These are phyloP conservation scores for Mythimna loreyi DNA, from an alignment of 2,888 invertebrate genomes.

Conservation along the genomic window DNA sequence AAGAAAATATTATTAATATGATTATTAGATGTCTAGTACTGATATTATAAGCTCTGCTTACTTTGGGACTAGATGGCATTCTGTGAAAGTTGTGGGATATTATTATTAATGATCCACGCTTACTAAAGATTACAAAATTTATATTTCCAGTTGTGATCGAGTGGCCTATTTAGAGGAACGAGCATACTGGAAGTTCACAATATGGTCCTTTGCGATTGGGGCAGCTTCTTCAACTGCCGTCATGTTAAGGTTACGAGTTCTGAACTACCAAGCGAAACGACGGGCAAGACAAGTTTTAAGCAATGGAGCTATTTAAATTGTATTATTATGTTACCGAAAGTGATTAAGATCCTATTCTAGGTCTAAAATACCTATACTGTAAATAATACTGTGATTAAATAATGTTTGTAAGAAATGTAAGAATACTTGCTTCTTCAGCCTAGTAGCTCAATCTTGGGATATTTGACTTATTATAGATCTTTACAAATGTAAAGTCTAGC, in stretches of 20 bases:
- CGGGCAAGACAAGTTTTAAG: conserved; percentile 94
- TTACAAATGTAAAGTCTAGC: neutral
- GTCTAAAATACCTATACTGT: too few species aligned
- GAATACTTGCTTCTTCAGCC: too few species aligned
- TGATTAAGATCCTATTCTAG: neutral
- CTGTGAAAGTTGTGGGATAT: too few species aligned
- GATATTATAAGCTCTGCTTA: too few species aligned
- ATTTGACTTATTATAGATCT: too few species aligned
- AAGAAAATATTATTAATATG: too few species aligned
- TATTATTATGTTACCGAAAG: neutral
- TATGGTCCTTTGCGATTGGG: conserved; percentile 92
- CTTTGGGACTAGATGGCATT: too few species aligned
- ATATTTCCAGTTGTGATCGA: conserved; percentile 93
- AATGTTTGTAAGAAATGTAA: too few species aligned
- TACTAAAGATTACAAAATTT: neutral
- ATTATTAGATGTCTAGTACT: too few species aligned
- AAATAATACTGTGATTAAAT: too few species aligned
- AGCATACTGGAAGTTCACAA: conserved; percentile 96
- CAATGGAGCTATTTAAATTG: conserved; percentile 87
- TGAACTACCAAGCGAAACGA: conserved; percentile 92
- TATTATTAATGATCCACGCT: neutral
- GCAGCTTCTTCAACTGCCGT: conserved; percentile 92
- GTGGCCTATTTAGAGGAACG: conserved; percentile 96
- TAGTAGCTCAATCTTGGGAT: too few species aligned
- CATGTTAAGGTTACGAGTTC: conserved; percentile 92